phyloP scores from a whole-genome alignment of 2,113 vertebrate species.

The Semnornis frantzii region DNA sequence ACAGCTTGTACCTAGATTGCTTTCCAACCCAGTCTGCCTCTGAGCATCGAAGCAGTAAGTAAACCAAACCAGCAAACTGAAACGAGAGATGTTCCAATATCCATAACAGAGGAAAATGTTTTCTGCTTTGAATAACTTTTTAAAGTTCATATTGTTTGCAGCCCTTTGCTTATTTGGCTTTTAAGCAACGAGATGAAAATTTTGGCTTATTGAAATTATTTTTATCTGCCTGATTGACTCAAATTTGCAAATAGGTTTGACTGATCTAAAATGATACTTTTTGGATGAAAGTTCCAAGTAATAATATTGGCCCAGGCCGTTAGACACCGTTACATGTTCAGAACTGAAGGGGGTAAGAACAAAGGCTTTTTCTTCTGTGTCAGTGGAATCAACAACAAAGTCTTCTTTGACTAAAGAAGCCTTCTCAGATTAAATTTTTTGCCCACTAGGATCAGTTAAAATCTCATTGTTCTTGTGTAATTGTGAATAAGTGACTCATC shows the following conservation, averaged over 20 bases:
- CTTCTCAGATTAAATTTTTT: background rate
- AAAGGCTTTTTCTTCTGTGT: background rate
- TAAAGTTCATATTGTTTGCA: background rate
- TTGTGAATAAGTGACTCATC: slow-evolving; percentile 26
- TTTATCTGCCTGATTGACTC: background rate
- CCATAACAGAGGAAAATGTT: background rate
- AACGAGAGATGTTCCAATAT: background rate
- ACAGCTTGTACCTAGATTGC: background rate
- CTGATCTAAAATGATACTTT: background rate
- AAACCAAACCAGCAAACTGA: background rate
- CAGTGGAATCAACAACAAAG: background rate
- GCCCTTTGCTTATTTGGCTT: background rate
- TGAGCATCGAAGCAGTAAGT: background rate
- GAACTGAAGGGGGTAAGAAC: background rate
- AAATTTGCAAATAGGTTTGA: background rate
- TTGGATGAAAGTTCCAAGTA: background rate
- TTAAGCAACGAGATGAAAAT: background rate
- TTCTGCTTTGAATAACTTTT: background rate
- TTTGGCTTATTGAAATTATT: background rate
- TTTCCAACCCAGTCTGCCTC: background rate
- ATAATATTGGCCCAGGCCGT: background rate
- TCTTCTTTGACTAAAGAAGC: background rate
- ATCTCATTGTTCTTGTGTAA: background rate
- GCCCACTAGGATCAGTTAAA: background rate
- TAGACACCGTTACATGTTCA: background rate